Evolutionary conservation across 2,888 invertebrate genomes (phyloP).

Genomic region (Nomada flava): DNA sequence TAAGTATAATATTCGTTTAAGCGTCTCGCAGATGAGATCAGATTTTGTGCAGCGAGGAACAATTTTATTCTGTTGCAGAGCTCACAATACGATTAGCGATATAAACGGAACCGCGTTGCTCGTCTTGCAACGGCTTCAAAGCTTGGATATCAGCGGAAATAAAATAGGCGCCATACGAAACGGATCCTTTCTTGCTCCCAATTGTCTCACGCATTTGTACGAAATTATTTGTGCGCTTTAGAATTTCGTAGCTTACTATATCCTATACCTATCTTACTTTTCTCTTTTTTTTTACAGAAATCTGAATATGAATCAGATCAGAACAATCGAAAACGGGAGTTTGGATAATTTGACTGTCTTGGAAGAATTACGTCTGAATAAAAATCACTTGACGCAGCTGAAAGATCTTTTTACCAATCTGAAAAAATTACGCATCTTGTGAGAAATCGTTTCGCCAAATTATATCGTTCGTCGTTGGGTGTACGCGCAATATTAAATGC

Average conservation of each 20-base stretch:
- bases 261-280: background rate
- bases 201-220: constrained; percentile 85
- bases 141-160: constrained; percentile 88
- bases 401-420: constrained; percentile 91
- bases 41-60: constrained; percentile 25
- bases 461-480: background rate
- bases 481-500: background rate
- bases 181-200: constrained; percentile 87
- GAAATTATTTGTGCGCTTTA: constrained; percentile 69
- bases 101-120: constrained; percentile 84
- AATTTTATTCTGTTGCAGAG: constrained; percentile 79
- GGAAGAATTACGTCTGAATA: constrained; percentile 91
- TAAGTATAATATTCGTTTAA: constrained; percentile 79
- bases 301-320: constrained; percentile 90
- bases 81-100: constrained; percentile 85
- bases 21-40: too few relatives aligned
- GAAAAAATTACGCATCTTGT: constrained; percentile 89
- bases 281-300: constrained; percentile 85
- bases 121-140: constrained; percentile 85
- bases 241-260: background rate
- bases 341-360: constrained; percentile 90
- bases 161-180: constrained; percentile 86
- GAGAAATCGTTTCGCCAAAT: constrained; percentile 82
- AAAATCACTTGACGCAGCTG: constrained; percentile 89
- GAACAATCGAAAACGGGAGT: constrained; percentile 88